Evolutionary conservation across 2,797 vertebrate species (phyloP), one percentile per base, ranked within the genome.

Genomic region (Chiroxiphia lanceolata): DNA sequence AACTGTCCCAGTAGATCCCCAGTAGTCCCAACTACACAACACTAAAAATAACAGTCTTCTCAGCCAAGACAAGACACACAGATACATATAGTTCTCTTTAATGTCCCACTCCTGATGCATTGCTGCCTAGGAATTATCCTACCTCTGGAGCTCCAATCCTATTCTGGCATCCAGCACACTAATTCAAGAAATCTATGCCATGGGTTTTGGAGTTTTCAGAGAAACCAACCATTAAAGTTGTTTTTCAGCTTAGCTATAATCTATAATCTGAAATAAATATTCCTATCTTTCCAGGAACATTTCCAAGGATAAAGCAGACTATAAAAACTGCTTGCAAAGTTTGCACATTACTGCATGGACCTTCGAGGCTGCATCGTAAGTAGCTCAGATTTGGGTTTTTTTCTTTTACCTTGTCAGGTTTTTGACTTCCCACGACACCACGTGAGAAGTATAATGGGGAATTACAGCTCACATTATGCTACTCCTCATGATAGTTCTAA

Each of bases 281-380:
- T 72, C 87, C 29, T 95, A 95, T 95, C 94, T 90, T 94, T 93
- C 71, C 47, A 61, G 87, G 44, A 92, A 57, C 45, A 4, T n/a
- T 94, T 87, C 86, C 95, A 95, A 94, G 51, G 95, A 90, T 85
- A 95, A 85, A 83, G 65, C n/a, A 79, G 60, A 38, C 77, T 96
- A 97, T 97, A 97, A 97, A 84, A 96, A 79, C 34, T 27, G 26
- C 71, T 11, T 2, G 34, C 10, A n/a, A 68, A 89, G 48, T 53
- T 69, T 34, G 34, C 53, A 81, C 47, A 18, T 21, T 33, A 13
- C 20, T 5, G 17, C 29, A 8, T 13, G 40, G 44, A 75, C 13
- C 16, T 64, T 42, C 68, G 27, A 93, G 75, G 20, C 50, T 75
- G 40, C 71, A 75, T 4, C 0, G 95, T 96, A 92, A 96, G 96